Base-by-base conservation (phyloP, 2,113 vertebrate genomes). In the Corydoras maculifer region DNA sequence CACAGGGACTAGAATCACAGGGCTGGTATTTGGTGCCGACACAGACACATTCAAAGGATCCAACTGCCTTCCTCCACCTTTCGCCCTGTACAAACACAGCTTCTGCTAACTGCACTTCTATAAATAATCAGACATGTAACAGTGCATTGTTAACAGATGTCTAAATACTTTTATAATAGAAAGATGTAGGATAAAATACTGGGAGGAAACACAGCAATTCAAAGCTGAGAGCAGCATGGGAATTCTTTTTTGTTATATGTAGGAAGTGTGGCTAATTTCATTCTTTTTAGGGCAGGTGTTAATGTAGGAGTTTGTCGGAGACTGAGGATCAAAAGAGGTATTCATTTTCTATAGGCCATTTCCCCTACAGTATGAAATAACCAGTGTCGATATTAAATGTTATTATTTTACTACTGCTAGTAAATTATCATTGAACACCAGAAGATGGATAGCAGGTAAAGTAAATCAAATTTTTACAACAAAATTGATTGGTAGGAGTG, bases 251-350 rank as follows among this genome's bases (percentile, higher is more conserved):
- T 77, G 54, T 25, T 75, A 70, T 65, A 70, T 77, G 85, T 86
- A 81, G 86, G 86, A 87, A 65, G 82, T 86, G 84, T 84, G 82
- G 81, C 79, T 84, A 79, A 87, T 85, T 86, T 76, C 73, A 82
- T 84, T 83, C 75, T 81, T 80, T 63, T 61, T 76, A 43, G 68
- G 83, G 84, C 73, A 74, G 72, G 86, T 85, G 86, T 82, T 81
- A 87, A 83, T 64, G 55, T 78, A 61, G 70, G 64, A 74, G 82
- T 75, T 65, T 81, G 78, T 78, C 81, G 78, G 77, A 81, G 77
- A 81, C 75, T 70, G 80, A 84, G 57, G 14, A 59, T 84, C 81
- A 84, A 81, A 82, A 77, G 74, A 73, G 71, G 64, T 85, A 84
- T 84, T 85, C 82, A 85, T 83, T 78, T 78, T 86, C 86, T 78